Evolutionary conservation across 2,113 vertebrate species (phyloP).

Genomic region (Pedetes capensis): DNA sequence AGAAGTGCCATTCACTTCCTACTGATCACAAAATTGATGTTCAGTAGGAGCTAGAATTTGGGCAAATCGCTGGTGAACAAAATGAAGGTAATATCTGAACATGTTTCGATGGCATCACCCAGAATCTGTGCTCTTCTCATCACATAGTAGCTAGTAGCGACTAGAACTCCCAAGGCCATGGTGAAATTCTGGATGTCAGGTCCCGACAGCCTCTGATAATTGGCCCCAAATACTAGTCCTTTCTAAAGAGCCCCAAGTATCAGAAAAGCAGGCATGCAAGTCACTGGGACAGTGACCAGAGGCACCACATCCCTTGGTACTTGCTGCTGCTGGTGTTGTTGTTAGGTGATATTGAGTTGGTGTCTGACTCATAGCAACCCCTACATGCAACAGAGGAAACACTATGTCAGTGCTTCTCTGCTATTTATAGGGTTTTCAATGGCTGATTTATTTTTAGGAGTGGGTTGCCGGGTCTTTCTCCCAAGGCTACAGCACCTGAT

Average conservation of each 20-base stretch:
- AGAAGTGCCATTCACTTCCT: neutral
- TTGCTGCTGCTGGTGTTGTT: no score
- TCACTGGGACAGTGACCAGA: neutral
- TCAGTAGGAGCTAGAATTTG: neutral
- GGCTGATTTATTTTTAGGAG: no score
- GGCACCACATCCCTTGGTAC: neutral
- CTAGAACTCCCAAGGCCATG: rapidly evolving
- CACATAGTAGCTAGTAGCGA: no score
- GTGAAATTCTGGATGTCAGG: neutral
- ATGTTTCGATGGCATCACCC: neutral
- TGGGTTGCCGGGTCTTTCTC: no score
- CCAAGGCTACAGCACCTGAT: no score
- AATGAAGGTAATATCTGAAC: neutral
- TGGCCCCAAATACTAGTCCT: neutral
- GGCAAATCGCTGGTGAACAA: neutral
- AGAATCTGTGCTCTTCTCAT: neutral
- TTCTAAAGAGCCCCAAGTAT: neutral
- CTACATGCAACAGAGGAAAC: no score
- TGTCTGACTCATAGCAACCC: no score
- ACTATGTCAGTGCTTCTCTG: no score
- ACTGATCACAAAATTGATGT: neutral
- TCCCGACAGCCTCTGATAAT: neutral
- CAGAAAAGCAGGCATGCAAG: neutral
- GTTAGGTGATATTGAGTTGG: no score
- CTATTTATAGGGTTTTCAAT: no score